Evolutionary conservation across 2,888 invertebrate species (phyloP).

Genomic region (Megaustenia siamemsis): DNA sequence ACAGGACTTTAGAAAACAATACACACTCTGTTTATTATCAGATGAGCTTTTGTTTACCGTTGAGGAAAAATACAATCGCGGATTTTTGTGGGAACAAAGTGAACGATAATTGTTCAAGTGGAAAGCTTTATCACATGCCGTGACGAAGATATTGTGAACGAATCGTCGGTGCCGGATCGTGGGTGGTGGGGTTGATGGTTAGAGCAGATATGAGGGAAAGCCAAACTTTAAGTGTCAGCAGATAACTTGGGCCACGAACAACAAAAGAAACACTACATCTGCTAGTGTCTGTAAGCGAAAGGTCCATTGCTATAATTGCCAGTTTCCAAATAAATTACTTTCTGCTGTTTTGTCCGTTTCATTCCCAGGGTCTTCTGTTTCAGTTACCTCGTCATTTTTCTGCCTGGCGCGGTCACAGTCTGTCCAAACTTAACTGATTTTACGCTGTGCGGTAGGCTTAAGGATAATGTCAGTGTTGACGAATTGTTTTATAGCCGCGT

Average conservation of each 20-base stretch:
- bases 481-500: neutral
- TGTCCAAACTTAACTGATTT: neutral
- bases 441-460: neutral
- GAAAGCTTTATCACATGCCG: conserved; percentile 18
- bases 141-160: neutral
- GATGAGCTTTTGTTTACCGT: neutral
- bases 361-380: neutral
- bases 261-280: conserved; percentile 39
- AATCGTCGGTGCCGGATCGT: conserved; percentile 1
- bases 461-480: conserved; percentile 24
- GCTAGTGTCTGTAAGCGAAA: conserved; percentile 23
- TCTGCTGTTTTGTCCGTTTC: neutral
- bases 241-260: conserved; percentile 10
- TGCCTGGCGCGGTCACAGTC: neutral
- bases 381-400: neutral
- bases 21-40: conserved; percentile 5
- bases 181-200: conserved; percentile 27
- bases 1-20: neutral
- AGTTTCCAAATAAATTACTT: neutral
- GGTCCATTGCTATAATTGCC: conserved; percentile 23
- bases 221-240: conserved; percentile 4
- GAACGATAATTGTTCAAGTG: neutral
- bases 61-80: neutral
- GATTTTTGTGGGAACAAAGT: neutral
- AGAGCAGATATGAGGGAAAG: conserved; percentile 2